These are phyloP conservation scores for Rhinoderma darwinii DNA, from an alignment of 2,113 vertebrate species.

Conservation along the genomic window DNA sequence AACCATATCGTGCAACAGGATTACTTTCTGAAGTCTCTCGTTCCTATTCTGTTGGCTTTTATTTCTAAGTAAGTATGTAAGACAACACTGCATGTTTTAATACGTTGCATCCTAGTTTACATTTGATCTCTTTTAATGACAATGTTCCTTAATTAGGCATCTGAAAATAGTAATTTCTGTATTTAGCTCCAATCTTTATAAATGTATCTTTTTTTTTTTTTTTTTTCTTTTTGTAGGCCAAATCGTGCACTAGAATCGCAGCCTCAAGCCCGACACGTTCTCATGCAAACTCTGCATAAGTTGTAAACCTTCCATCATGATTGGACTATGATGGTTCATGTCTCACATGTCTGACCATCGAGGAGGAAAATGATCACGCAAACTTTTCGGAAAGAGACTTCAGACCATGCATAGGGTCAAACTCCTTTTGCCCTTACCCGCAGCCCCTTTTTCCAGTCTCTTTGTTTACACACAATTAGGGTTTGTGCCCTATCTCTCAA, in stretches of 20 bases:
- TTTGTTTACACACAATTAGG: conserved; percentile 45
- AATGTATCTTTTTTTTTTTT: neutral
- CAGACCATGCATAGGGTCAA: neutral
- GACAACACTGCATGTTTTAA: neutral
- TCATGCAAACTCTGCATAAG: conserved; percentile 82
- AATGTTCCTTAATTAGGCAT: neutral
- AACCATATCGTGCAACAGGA: conserved; percentile 91
- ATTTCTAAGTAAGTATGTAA: conserved; percentile 87
- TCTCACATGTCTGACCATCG: neutral
- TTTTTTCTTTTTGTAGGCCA: conserved; percentile 73
- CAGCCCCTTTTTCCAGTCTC: conserved; percentile 45
- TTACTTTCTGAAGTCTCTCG: conserved; percentile 89
- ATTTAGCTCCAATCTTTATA: neutral
- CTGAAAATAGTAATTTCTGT: neutral
- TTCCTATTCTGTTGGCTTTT: conserved; percentile 85
- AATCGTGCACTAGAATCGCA: conserved; percentile 85
- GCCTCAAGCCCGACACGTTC: conserved; percentile 78
- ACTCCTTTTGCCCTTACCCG: neutral
- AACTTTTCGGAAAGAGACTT: neutral
- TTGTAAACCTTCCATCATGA: conserved; percentile 63
- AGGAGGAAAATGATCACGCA: conserved; percentile 39
- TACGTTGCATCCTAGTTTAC: neutral
- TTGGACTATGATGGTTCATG: conserved; percentile 3
- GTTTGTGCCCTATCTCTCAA: neutral
- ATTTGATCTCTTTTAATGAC: neutral